Evolutionary conservation across 2,888 invertebrate species (phyloP).

Genomic region (Chaitophorus viminalis): DNA sequence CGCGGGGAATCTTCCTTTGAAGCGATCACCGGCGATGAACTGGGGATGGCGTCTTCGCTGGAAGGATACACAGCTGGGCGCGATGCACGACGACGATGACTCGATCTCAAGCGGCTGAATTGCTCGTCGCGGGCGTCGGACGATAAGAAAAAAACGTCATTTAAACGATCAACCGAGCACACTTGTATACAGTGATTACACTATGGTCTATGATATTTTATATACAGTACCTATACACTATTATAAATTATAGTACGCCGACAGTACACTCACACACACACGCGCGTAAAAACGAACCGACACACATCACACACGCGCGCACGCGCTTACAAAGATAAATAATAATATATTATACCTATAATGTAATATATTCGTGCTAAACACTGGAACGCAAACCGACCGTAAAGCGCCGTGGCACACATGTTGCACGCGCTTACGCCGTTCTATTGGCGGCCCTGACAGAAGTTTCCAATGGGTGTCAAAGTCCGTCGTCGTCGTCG

Average conservation of each 20-base stretch:
- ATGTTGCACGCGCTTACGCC: constrained; percentile 43
- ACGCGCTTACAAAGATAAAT: constrained; percentile 22
- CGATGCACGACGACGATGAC: not conserved
- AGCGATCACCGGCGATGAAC: not conserved
- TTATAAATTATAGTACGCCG: not conserved
- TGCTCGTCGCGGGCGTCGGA: not conserved
- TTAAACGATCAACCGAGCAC: not conserved
- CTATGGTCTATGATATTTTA: too few relatives aligned
- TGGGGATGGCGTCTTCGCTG: not conserved
- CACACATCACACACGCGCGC: not conserved
- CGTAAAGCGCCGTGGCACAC: constrained; percentile 46
- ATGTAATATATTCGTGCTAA: not conserved
- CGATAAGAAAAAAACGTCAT: not conserved
- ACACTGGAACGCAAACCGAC: not conserved
- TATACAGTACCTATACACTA: too few relatives aligned
- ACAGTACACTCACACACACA: too few relatives aligned
- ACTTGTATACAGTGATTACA: not conserved
- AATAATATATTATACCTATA: too few relatives aligned
- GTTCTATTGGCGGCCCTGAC: constrained; percentile 46
- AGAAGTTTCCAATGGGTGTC: constrained; percentile 13
- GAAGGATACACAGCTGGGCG: not conserved
- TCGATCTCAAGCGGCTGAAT: not conserved
- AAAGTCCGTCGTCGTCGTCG: constrained; percentile 17
- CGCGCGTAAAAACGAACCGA: not conserved
- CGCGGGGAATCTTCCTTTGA: not conserved